phyloP scores from a whole-genome alignment of 2,888 invertebrate species.

The Prosapia bicincta region DNA sequence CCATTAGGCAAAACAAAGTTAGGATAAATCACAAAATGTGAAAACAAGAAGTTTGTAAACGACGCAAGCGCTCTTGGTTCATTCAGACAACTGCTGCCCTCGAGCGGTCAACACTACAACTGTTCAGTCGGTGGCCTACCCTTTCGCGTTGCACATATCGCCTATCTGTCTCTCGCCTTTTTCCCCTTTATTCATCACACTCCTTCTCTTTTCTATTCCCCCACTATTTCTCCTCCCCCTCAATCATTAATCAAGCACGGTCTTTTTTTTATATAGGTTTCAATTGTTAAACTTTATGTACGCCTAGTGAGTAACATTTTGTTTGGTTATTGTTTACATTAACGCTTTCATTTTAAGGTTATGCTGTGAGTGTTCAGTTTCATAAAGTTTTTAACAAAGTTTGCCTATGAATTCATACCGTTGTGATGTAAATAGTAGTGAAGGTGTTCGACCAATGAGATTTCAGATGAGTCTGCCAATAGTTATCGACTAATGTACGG shows the following conservation, averaged over 20 bases:
- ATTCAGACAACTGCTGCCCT: neutral
- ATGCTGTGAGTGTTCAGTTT: neutral
- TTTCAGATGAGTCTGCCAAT: neutral
- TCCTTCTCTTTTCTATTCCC: neutral
- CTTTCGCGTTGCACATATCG: neutral
- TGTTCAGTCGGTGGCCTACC: slow-evolving; percentile 2
- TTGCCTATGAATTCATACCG: neutral
- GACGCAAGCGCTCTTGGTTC: neutral
- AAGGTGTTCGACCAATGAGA: neutral
- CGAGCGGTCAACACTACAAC: neutral
- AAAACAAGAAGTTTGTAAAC: neutral
- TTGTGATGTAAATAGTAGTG: neutral
- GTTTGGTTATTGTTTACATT: neutral
- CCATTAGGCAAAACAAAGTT: neutral
- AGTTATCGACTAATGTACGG: neutral
- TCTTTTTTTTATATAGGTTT: neutral
- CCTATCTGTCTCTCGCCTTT: neutral
- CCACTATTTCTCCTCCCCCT: neutral
- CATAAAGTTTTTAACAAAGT: neutral
- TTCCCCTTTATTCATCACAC: neutral
- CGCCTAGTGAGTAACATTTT: neutral
- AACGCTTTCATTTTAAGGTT: neutral
- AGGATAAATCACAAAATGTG: neutral
- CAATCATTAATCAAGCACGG: neutral
- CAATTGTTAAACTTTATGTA: neutral